A percentile compares a stretch with the other conserved stretches of the same genome.
These are phyloP conservation scores for Lamellibrachia luymesi DNA, from an alignment of 1,140 invertebrate species.

Conservation along the genomic window DNA sequence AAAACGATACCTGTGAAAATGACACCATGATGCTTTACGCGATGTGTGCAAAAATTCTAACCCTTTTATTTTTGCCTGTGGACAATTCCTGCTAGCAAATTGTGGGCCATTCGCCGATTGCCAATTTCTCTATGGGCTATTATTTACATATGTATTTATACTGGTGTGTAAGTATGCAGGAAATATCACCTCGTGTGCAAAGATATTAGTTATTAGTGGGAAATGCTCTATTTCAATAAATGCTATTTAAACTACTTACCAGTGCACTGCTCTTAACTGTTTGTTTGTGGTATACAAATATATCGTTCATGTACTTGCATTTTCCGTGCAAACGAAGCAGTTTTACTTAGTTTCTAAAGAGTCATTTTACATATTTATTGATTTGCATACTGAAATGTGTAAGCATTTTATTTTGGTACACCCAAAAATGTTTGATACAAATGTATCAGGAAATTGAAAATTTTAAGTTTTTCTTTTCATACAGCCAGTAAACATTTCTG, in stretches of 20 bases:
- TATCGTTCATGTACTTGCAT: not conserved
- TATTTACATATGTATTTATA: not conserved
- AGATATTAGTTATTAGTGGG: not conserved
- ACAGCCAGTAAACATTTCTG: too few species aligned
- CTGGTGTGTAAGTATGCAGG: not conserved
- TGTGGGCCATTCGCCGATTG: not conserved
- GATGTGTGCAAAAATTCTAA: not conserved
- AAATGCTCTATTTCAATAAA: not conserved
- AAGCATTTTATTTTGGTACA: too few species aligned
- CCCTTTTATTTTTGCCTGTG: not conserved
- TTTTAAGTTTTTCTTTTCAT: too few species aligned
- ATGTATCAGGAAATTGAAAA: too few species aligned
- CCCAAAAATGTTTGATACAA: too few species aligned
- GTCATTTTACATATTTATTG: not conserved
- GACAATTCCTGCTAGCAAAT: not conserved
- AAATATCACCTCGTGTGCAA: not conserved
- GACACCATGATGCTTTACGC: not conserved
- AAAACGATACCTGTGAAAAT: not conserved
- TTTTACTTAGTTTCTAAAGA: not conserved
- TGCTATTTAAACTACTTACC: too few species aligned
- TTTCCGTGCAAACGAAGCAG: not conserved
- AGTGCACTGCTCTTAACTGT: not conserved
- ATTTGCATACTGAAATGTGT: not conserved
- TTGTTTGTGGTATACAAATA: not conserved
- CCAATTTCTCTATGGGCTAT: not conserved